phyloP scores from a whole-genome alignment of 1,140 invertebrate species.

The Drosophila serrata region DNA sequence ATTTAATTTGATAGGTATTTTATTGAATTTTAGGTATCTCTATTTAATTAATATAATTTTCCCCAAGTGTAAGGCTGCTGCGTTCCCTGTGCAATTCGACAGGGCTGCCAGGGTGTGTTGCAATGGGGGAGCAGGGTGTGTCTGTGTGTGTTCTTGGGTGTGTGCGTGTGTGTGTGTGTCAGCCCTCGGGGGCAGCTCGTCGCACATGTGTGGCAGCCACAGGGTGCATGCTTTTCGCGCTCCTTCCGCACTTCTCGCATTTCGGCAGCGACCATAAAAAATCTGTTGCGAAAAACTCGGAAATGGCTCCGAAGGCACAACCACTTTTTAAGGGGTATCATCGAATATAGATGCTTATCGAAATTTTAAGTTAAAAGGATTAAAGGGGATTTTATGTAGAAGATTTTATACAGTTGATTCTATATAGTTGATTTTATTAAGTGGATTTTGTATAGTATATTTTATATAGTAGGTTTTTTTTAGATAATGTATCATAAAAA shows the following conservation, averaged over 20 bases:
- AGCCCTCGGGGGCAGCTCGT: constrained; percentile 27
- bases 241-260: constrained; percentile 28
- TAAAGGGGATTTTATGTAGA: background rate
- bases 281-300: constrained; percentile 51
- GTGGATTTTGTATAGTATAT: too few relatives aligned
- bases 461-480: background rate
- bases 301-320: constrained; percentile 34
- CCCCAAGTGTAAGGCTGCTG: constrained; percentile 5
- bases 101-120: constrained; percentile 14
- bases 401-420: background rate
- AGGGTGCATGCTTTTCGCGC: constrained; percentile 38
- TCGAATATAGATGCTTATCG: too few relatives aligned
- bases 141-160: background rate
- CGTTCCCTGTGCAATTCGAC: constrained; percentile 40
- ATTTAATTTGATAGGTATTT: too few relatives aligned
- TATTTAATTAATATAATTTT: background rate
- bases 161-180: constrained; percentile 6
- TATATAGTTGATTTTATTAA: background rate
- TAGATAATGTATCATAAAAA: background rate
- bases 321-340: constrained; percentile 11
- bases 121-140: constrained; percentile 14
- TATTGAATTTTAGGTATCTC: background rate
- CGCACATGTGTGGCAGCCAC: constrained; percentile 45
- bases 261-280: constrained; percentile 59
- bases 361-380: too few relatives aligned